A percentile compares a stretch with the other conserved stretches of the same genome.
These are phyloP conservation scores for Vicugna pacos DNA, from an alignment of 2,113 vertebrate genomes.

Conservation along the genomic window DNA sequence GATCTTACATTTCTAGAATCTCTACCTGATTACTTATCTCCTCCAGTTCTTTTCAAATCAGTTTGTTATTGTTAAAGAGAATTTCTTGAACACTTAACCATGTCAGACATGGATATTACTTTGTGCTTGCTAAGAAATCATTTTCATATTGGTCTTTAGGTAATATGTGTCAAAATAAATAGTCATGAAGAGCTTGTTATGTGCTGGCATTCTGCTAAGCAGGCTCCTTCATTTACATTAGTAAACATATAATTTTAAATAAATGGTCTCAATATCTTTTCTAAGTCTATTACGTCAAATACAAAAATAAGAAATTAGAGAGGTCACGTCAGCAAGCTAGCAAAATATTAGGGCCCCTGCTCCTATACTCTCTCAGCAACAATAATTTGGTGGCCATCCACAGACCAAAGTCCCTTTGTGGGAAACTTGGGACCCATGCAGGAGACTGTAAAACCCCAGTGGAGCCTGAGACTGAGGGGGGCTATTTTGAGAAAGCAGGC, in stretches of 20 bases:
- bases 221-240: conserved; percentile 15
- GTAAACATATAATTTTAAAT: background rate
- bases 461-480: background rate
- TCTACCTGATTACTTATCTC: background rate
- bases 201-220: background rate
- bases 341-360: background rate
- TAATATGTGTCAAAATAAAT: conserved; percentile 18
- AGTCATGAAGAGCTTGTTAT: background rate
- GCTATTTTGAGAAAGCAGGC: background rate
- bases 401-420: background rate
- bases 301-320: background rate
- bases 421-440: background rate
- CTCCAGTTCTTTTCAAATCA: background rate
- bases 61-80: conserved; percentile 5
- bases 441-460: background rate
- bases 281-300: background rate
- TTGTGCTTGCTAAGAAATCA: background rate
- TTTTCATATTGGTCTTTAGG: background rate
- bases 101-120: background rate
- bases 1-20: background rate
- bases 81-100: background rate
- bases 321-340: background rate
- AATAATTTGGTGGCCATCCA: background rate
- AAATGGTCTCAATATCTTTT: background rate
- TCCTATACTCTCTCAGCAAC: background rate